A percentile compares a stretch with the other conserved stretches of the same genome.
phyloP scores from a whole-genome alignment of 2,113 vertebrate species.

The Nesospiza acunhae region DNA sequence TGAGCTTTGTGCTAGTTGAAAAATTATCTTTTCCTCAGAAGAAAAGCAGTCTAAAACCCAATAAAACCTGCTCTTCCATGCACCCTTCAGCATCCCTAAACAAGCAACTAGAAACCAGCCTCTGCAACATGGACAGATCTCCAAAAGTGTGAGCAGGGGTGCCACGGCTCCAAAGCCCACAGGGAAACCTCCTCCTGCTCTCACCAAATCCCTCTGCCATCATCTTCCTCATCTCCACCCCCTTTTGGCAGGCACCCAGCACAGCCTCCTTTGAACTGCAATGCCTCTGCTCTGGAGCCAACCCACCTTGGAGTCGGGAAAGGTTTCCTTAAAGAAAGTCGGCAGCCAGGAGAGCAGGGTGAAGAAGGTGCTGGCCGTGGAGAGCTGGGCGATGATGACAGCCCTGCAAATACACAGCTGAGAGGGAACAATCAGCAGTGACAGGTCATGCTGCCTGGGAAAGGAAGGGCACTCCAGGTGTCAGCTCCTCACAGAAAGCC shows the following conservation, averaged over 20 bases:
- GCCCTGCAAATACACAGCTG: conserved; percentile 76
- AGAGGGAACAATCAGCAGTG: neutral
- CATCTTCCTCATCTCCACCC: neutral
- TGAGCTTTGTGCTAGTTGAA: neutral
- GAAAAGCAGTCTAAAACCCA: neutral
- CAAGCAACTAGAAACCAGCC: neutral
- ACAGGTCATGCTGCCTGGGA: neutral
- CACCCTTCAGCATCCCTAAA: neutral
- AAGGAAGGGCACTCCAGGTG: rapidly evolving
- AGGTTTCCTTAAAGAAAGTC: conserved; percentile 93
- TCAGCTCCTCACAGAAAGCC: neutral
- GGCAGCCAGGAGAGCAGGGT: conserved; percentile 95
- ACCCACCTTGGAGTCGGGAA: conserved; percentile 90
- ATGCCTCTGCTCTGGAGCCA: rapidly evolving
- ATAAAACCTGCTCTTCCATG: neutral
- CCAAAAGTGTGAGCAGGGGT: neutral
- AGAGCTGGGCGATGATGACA: conserved; percentile 89
- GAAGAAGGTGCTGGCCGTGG: conserved; percentile 89
- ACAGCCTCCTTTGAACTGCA: rapidly evolving
- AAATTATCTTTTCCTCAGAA: neutral
- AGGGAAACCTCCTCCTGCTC: neutral
- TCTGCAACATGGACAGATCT: neutral
- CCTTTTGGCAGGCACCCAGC: rapidly evolving
- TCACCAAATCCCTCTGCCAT: neutral
- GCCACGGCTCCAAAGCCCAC: rapidly evolving